Evolutionary conservation across 2,113 vertebrate species (phyloP).

Genomic region (Charina bottae): DNA sequence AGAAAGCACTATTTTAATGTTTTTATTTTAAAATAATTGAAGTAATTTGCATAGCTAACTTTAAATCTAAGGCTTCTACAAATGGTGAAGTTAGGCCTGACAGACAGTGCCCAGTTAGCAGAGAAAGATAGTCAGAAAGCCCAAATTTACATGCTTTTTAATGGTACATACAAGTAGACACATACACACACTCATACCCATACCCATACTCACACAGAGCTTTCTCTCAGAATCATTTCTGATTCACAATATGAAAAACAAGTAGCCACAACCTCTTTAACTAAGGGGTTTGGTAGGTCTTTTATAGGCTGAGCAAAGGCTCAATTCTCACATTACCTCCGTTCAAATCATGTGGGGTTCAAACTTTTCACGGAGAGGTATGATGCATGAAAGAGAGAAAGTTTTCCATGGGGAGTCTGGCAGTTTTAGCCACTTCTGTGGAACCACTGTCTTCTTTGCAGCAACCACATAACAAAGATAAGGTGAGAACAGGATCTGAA

Average conservation of each 20-base stretch:
- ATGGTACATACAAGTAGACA: background rate
- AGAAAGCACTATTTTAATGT: constrained; percentile 81
- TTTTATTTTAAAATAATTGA: constrained; percentile 73
- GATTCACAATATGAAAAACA: background rate
- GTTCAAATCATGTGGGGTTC: background rate
- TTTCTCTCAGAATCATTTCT: constrained; percentile 10
- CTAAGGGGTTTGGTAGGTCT: background rate
- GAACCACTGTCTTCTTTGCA: background rate
- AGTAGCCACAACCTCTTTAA: background rate
- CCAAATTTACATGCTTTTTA: constrained; percentile 60
- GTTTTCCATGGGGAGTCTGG: background rate
- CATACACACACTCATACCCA: background rate
- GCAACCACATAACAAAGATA: background rate
- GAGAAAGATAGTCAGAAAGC: constrained; percentile 70
- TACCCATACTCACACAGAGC: background rate
- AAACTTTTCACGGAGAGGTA: background rate
- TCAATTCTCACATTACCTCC: background rate
- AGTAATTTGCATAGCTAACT: constrained; percentile 85
- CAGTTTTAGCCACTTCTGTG: background rate
- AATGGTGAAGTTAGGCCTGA: constrained; percentile 73
- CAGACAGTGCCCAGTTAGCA: constrained; percentile 71
- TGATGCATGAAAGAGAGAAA: background rate
- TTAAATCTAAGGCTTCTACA: constrained; percentile 83
- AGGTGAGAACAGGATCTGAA: constrained; percentile 37
- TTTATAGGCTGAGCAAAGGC: background rate